Evolutionary conservation across 2,888 invertebrate species (phyloP), one percentile per base, ranked within the genome.

Genomic region (Ormia ochracea): DNA sequence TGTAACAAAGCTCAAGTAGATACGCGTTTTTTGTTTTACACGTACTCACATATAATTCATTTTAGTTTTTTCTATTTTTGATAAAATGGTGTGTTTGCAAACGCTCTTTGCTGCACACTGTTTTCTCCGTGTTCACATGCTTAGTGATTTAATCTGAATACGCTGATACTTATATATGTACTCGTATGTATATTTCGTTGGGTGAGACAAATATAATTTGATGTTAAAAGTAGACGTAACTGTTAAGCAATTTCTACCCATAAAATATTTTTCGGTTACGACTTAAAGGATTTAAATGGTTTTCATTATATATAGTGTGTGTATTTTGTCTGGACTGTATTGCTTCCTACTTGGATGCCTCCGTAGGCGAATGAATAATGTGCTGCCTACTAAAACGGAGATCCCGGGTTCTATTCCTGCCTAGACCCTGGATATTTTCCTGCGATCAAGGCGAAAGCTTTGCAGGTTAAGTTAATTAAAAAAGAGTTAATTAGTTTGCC

Each of bases 151-250:
- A 66, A 59, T 61, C 28, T 54, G 31, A 54, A 56, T 45, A 33
- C 54, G 63, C 54, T 28, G 19, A 63, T 69, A 56, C 69, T 56
- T 48, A 74, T 74, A 31, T 28, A 38, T 31, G 28, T 31, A 26
- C 17, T 36, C 56, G 65, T 31, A 65, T 65, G 65, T 65, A n/a
- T 23, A 63, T 52, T 56, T 33, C 14, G 33, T 69, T 69, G 52
- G 36, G 21, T 36, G 14, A 36, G 61, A 61, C 54, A 76, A 76
- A 69, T 48, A 31, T 26, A 43, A n/a, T 56, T 48, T 26, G 38
- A 56, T 69, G 38, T 48, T 31, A 45, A 48, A 56, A 69, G 52
- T 76, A 63, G 23, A 75, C 61, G 52, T 38, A 75, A 66, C 50
- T 36, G 33, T 61, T 31, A 23, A 9, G 10, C n/a, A 36, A n/a